A percentile compares a stretch with the other conserved stretches of the same genome.
Conservation (phyloP, 1,140 invertebrate genomes). For the Lamellibrachia luymesi region DNA sequence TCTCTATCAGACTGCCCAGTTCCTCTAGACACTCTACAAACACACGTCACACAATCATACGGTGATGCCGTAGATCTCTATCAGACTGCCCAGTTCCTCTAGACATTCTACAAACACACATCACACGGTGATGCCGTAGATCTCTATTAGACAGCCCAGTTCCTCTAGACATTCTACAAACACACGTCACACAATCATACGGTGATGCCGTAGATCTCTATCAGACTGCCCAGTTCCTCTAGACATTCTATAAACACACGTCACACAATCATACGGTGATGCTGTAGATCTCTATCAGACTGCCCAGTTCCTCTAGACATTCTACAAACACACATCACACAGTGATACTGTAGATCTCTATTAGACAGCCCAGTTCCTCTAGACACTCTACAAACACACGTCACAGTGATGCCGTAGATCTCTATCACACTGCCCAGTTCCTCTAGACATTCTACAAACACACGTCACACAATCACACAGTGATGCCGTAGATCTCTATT, state of each 20-base stretch:
- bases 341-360: constrained; percentile 78
- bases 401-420: constrained; percentile 79
- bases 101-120: constrained; percentile 73
- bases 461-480: constrained; percentile 56
- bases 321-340: constrained; percentile 15
- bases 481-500: constrained; percentile 81
- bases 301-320: neutral
- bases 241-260: constrained; percentile 73
- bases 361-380: constrained; percentile 82
- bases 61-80: constrained; percentile 77
- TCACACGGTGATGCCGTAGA: neutral
- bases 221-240: constrained; percentile 82
- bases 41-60: constrained; percentile 5
- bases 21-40: neutral
- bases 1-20: too few species aligned
- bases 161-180: neutral
- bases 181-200: constrained; percentile 5
- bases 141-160: too few species aligned
- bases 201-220: constrained; percentile 77
- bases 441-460: constrained; percentile 55
- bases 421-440: too few species aligned
- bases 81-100: constrained; percentile 82
- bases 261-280: constrained; percentile 11
- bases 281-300: too few species aligned
- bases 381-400: constrained; percentile 74